Evolutionary conservation across 2,888 invertebrate species (phyloP).

Genomic region (Cosmia pyralina): DNA sequence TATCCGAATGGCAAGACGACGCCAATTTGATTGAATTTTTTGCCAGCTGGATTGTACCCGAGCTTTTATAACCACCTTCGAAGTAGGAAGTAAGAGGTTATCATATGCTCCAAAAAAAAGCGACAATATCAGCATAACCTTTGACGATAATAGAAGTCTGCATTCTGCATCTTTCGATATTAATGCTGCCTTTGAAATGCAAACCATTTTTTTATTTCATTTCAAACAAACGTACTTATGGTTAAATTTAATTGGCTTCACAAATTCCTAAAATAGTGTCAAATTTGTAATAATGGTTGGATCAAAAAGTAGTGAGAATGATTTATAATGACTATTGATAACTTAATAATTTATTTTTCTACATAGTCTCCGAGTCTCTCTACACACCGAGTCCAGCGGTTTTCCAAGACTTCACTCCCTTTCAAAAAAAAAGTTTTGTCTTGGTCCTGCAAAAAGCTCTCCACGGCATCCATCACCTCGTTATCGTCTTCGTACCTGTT

Average conservation of each 20-base stretch:
- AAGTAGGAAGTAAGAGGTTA: background rate
- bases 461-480: no score
- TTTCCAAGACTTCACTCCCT: no score
- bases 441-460: no score
- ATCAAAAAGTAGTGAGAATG: no score
- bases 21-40: background rate
- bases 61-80: background rate
- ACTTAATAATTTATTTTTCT: no score
- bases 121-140: background rate
- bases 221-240: background rate
- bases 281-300: conserved; percentile 3
- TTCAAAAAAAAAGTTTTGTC: no score
- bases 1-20: background rate
- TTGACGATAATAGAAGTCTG: background rate
- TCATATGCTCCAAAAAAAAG: background rate
- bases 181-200: background rate
- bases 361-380: no score
- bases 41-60: background rate
- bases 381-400: no score
- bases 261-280: conserved; percentile 31
- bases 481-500: no score
- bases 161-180: background rate
- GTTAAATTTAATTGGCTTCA: conserved; percentile 4
- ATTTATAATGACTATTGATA: no score
- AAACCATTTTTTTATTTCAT: background rate